phyloP scores from a whole-genome alignment of 2,888 invertebrate species.

The Cephalotes varians region DNA sequence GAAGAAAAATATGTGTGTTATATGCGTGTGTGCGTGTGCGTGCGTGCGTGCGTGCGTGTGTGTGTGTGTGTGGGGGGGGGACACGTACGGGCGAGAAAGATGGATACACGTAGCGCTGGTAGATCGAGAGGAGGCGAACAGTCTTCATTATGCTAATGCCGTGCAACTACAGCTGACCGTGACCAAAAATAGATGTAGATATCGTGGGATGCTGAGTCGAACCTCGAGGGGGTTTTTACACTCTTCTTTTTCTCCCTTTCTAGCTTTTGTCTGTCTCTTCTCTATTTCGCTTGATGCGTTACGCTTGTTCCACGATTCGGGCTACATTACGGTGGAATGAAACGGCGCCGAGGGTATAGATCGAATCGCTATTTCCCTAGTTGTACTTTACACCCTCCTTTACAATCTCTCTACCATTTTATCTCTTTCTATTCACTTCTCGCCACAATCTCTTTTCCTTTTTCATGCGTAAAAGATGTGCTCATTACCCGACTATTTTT shows the following conservation, averaged over 20 bases:
- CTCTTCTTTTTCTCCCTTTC: conserved; percentile 57
- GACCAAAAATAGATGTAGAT: conserved; percentile 81
- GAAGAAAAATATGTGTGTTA: conserved; percentile 65
- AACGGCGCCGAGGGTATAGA: conserved; percentile 74
- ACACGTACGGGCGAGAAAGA: conserved; percentile 67
- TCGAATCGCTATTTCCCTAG: conserved; percentile 73
- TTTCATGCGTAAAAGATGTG: conserved; percentile 45
- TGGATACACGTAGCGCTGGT: conserved; percentile 55
- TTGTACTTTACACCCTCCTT: conserved; percentile 65
- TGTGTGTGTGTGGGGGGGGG: conserved; percentile 58
- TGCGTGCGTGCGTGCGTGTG: conserved; percentile 15
- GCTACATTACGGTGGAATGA: conserved; percentile 69
- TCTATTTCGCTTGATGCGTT: conserved; percentile 63
- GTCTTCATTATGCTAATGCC: conserved; percentile 84
- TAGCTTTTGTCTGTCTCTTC: conserved; percentile 41
- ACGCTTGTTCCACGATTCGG: conserved; percentile 72
- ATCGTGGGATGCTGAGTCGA: conserved; percentile 77
- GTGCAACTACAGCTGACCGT: conserved; percentile 82
- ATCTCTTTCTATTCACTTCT: not conserved
- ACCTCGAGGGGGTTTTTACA: conserved; percentile 70
- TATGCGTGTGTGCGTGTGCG: conserved; percentile 13
- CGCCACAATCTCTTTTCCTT: not conserved
- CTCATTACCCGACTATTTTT: conserved; percentile 69
- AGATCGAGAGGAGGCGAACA: conserved; percentile 69
- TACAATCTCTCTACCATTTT: not conserved